Base-by-base conservation (phyloP, 2,113 vertebrate species). In the Toxotes chatareus region DNA sequence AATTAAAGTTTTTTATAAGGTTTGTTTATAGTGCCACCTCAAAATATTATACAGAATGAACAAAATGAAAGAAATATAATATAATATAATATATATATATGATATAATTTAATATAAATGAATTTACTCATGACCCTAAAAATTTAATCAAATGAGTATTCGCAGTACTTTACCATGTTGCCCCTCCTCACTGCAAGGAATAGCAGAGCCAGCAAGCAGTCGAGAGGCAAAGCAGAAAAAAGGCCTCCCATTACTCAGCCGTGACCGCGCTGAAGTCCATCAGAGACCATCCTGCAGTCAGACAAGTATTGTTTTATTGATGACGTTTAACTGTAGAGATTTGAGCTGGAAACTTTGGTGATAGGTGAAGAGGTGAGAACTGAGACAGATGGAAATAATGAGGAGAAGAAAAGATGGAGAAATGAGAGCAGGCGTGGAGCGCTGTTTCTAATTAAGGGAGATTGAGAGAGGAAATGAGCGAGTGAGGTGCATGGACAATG, bases 371-470 rank as follows among this genome's bases (percentile, higher is more conserved):
- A 59, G 57, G 64, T 69, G 64, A 72, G 63, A 76, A 65, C 16
- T 62, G 73, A 65, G 44, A 23, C 13, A 42, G 31, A 70, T 60
- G 34, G 64, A 60, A 82, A 38, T 17, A 61, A 61, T 40, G 51
- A 67, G 8, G 53, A 57, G 42, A 62, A 55, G 62, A 73, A 23
- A 31, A 10, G 21, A 5, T 14, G 42, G 82, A 38, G 36, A 36
- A 31, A 63, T 55, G 32, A 73, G 16, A 59, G 40, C 5, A 38
- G 64, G 73, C 14, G 4, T 17, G 23, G 27, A 13, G 40, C 6
- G 6, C 66, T 87, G 85, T 65, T 87, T 76, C 69, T 55, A 73
- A 70, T 76, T 76, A 82, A 49, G 7, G 4, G 34, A 12, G 31
- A 4, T 3, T 44, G 55, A 32, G 70, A 62, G 31, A 71, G 73